Evolutionary conservation across 2,888 invertebrate species (phyloP), one percentile per base, ranked within the genome.

Genomic region (Leptinotarsa tumamoca): DNA sequence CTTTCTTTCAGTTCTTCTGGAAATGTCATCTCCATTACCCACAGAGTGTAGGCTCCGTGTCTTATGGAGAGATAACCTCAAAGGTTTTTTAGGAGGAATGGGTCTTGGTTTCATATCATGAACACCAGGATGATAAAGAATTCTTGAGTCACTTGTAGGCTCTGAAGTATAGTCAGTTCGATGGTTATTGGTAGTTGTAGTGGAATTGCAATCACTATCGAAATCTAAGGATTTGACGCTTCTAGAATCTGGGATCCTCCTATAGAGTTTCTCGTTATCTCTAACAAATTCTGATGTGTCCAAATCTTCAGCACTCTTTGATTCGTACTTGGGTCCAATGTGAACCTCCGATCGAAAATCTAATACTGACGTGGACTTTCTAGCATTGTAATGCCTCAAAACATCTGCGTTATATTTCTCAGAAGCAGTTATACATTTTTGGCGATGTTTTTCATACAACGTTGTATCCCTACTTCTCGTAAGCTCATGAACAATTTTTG

Each of bases 61-160:
- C 82, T 95, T 92, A 85, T 96, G 96, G 69, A 96, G 88, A 0
- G 96, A 96, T 58, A 96, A 89, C 14, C 96, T 90, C 68, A 96
- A 87, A 0, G 96, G 96, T 85, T 96, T 96, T 83, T 96, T 94
- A 23, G 96, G 96, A 4, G 96, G 96, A 17, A 94, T 93, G 0
- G 96, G 95, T 72, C 94, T 90, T 3, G 91, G 89, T 78, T 91
- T 91, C 13, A 85, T 91, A 13, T 89, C 86, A 54, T 84, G 83
- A 75, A 83, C 82, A 52, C 81, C 79, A 27, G 82, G 78, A 70
- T 85, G 81, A 61, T 87, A 80, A 2, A 89, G 88, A 27, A 10
- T n/a, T 43, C 54, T 69, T 82, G 90, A 90, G 79, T 90, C 90
- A 27, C 90, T 90, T 52, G 89, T 88, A 2, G 90, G 90, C 82